Conservation (phyloP, 2,888 invertebrate species). For the Tanypteryx hageni region DNA sequence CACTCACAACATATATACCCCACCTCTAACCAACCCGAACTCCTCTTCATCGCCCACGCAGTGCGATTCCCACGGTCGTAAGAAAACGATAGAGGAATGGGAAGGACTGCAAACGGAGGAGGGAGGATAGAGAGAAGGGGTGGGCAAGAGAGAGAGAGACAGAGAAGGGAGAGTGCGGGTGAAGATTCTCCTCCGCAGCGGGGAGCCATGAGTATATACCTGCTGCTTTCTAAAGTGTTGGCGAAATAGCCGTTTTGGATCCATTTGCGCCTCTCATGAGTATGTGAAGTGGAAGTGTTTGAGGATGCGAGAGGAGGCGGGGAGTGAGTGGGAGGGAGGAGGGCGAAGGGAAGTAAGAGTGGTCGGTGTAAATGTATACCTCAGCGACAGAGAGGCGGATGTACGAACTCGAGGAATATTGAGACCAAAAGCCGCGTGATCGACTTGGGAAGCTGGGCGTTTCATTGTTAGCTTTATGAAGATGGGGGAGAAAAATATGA, state of each 20-base stretch:
- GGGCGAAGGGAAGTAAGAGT: not conserved
- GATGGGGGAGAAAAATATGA: too few relatives aligned
- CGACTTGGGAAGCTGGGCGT: too few relatives aligned
- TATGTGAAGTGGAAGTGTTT: slow-evolving; percentile 10
- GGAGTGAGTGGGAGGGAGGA: not conserved
- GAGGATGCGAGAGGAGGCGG: not conserved
- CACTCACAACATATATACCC: not conserved
- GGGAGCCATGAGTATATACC: not conserved
- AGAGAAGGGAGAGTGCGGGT: not conserved
- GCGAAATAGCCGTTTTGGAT: slow-evolving; percentile 47
- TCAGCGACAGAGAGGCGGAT: too few relatives aligned
- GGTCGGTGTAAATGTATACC: too few relatives aligned
- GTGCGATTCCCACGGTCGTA: slow-evolving; percentile 30
- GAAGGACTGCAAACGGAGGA: not conserved
- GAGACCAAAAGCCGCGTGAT: too few relatives aligned
- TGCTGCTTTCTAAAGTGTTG: not conserved
- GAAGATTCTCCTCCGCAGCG: slow-evolving; percentile 6
- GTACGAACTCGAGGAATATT: too few relatives aligned
- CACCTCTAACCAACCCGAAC: not conserved
- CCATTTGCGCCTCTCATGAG: slow-evolving; percentile 45
- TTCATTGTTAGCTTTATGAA: too few relatives aligned
- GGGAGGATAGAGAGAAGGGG: not conserved
- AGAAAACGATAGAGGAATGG: not conserved
- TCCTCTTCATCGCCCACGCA: slow-evolving; percentile 35
- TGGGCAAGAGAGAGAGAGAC: not conserved